Conservation (phyloP, 2,113 vertebrate species). For the Prionailurus bengalensis region DNA sequence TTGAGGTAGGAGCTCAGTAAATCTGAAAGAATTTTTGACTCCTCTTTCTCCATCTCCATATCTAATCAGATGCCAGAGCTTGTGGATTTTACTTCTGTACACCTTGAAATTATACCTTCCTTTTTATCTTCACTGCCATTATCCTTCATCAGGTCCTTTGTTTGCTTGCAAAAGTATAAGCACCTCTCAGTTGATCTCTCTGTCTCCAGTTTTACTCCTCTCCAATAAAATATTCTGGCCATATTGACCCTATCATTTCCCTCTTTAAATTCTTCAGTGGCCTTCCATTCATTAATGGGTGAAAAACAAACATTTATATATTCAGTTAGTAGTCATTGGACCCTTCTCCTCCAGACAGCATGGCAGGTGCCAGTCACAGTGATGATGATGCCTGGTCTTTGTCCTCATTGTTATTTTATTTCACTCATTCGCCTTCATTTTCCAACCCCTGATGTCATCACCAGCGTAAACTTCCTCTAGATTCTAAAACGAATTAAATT, state of each 20-base stretch:
- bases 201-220: not conserved
- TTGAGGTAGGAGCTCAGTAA: not conserved
- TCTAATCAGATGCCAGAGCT: not conserved
- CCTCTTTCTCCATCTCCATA: not conserved
- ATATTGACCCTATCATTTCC: not conserved
- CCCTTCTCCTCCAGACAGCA: not conserved
- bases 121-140: not conserved
- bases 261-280: conserved; percentile 25
- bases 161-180: not conserved
- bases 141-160: not conserved
- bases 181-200: not conserved
- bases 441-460: not conserved
- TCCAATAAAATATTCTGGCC: not conserved
- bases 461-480: not conserved
- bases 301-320: not conserved
- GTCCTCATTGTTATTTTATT: not conserved
- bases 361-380: not conserved
- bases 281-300: not conserved
- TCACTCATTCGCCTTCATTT: not conserved
- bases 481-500: conserved; percentile 28
- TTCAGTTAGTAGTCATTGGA: not conserved
- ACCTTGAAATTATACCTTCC: not conserved
- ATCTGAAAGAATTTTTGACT: not conserved
- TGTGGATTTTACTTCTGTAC: not conserved
- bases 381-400: not conserved